Evolutionary conservation across 2,888 invertebrate genomes (phyloP), one percentile per base, ranked within the genome.

Genomic region (Phrixothrix hirtus): DNA sequence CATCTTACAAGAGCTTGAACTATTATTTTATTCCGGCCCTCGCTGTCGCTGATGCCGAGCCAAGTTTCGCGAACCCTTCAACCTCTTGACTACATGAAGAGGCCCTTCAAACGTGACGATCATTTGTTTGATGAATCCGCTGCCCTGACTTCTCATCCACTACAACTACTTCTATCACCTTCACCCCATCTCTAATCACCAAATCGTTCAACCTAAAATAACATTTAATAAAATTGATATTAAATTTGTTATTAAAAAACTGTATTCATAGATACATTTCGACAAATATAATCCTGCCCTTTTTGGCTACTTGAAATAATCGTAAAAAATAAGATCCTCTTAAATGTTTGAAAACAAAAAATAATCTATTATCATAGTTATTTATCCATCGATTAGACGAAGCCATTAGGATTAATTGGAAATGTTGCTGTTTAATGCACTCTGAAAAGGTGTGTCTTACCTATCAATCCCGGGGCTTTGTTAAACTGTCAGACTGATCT

Each of bases 101-200:
- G 67, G 56, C 62, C 43, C 69, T 70, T 57, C 63, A 70, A 69
- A 71, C 71, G 70, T 71, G 70, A 69, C 71, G 68, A 71, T 71
- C 71, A 67, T 70, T 70, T 70, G 68, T 70, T 71, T 71, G 69
- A 69, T 68, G 67, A 70, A 68, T 68, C 65, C 62, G 66, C 59
- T 57, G 58, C 57, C 58, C 60, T 63, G 65, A 64, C 67, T 66
- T 67, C 62, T 65, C 61, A 58, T 60, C 57, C 55, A 59, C 60
- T 65, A 16, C 32, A 38, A 44, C 35, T 38, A 25, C 46, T 42
- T 35, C 25, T 44, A 34, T 37, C 14, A 25, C 35, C 45, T 41
- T 39, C 34, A 38, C 53, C 48, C 55, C 48, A 46, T 42, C 45
- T 50, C 42, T 55, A 12, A n/a, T 16, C 15, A 13, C 12, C 16